phyloP scores from a whole-genome alignment of 2,113 vertebrate species.

The Amphiprion percula region DNA sequence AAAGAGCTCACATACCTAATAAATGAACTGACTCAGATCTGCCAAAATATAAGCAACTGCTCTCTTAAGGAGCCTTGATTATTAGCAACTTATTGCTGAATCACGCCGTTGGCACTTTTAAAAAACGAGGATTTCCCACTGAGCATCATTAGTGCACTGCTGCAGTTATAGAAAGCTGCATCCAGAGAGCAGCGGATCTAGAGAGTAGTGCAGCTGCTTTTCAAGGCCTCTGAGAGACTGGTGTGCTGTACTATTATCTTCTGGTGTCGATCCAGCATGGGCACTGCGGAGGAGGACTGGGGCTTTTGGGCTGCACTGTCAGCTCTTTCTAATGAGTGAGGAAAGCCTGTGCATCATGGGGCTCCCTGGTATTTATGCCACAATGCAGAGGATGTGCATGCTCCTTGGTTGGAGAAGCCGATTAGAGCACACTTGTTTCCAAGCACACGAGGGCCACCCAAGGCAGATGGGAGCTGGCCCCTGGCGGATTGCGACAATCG shows the following conservation, averaged over 20 bases:
- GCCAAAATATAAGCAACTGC: background rate
- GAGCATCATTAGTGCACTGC: conserved; percentile 63
- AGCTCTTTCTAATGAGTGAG: conserved; percentile 80
- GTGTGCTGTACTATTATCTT: conserved; percentile 60
- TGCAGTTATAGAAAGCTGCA: conserved; percentile 44
- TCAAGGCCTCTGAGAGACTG: conserved; percentile 50
- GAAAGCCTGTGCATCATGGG: conserved; percentile 71
- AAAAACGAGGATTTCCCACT: conserved; percentile 37
- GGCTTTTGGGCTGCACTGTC: conserved; percentile 69
- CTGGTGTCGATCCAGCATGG: conserved; percentile 73
- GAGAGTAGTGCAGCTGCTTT: conserved; percentile 53
- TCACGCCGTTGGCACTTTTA: background rate
- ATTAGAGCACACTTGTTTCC: conserved; percentile 58
- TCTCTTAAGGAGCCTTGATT: background rate
- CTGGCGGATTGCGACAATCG: conserved; percentile 8
- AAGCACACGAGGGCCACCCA: conserved; percentile 31
- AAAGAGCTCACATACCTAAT: background rate
- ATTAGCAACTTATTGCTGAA: background rate
- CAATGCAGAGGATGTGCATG: conserved; percentile 58
- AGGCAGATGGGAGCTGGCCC: conserved; percentile 26
- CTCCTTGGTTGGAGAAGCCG: conserved; percentile 44
- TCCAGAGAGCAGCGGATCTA: conserved; percentile 27
- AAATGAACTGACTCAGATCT: background rate
- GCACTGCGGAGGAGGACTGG: conserved; percentile 73
- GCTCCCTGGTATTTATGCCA: conserved; percentile 66